These are phyloP conservation scores for Mandrillus leucophaeus DNA, from an alignment of 2,113 vertebrate genomes.

Conservation along the genomic window DNA sequence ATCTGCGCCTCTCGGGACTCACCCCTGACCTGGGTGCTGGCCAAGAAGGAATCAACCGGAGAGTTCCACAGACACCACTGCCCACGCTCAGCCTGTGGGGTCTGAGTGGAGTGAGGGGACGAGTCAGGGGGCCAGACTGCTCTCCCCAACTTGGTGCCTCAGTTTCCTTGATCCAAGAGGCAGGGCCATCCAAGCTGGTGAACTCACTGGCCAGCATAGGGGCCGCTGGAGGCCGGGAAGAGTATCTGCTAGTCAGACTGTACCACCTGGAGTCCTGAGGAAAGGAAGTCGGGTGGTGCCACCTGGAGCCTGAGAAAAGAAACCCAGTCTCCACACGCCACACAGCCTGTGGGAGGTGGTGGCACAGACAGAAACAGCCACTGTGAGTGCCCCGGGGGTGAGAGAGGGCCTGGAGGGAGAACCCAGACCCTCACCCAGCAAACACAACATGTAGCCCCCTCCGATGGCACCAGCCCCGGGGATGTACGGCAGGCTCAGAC, in stretches of 20 bases:
- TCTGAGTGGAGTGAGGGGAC: too few species aligned
- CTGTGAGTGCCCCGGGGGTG: too few species aligned
- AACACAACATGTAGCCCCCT: too few species aligned
- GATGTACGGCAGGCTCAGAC: too few species aligned
- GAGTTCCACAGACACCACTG: background rate
- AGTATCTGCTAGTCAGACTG: background rate
- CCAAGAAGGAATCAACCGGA: background rate
- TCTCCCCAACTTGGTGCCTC: background rate
- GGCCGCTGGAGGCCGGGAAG: fast-evolving
- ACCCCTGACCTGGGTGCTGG: background rate
- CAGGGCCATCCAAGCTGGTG: fast-evolving
- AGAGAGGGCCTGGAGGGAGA: fast-evolving
- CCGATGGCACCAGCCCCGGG: fast-evolving
- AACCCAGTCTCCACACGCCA: background rate
- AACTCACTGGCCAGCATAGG: background rate
- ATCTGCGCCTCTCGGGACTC: fast-evolving
- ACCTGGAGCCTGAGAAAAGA: too few species aligned
- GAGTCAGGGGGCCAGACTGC: fast-evolving
- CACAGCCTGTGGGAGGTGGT: background rate
- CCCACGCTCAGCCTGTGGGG: fast-evolving
- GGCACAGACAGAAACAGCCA: background rate
- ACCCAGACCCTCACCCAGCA: background rate
- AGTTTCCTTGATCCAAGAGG: background rate
- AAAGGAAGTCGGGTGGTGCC: background rate
- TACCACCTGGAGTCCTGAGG: background rate